phyloP scores from a whole-genome alignment of 2,888 invertebrate genomes.

The Opisthograptis luteolata region DNA sequence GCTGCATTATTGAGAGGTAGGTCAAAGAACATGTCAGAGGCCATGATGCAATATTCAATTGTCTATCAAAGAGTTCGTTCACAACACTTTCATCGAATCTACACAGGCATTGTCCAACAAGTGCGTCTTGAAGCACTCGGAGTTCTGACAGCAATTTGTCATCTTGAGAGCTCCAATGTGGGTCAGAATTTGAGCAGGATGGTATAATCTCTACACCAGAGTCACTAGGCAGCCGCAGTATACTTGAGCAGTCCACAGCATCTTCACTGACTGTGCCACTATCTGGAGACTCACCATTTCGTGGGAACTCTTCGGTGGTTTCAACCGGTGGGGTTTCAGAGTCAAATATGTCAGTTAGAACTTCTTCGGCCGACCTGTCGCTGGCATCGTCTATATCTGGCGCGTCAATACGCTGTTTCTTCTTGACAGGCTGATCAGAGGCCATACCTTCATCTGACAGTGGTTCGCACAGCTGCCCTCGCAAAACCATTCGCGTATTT shows the following conservation, averaged over 20 bases:
- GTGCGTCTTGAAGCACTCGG: conserved; percentile 85
- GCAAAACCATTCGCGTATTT: conserved; percentile 85
- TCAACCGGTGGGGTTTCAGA: conserved; percentile 69
- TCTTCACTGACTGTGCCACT: conserved; percentile 81
- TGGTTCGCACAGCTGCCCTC: conserved; percentile 82
- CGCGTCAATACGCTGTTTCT: conserved; percentile 90
- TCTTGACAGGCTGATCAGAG: conserved; percentile 93
- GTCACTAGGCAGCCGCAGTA: conserved; percentile 66
- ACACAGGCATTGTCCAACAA: conserved; percentile 92
- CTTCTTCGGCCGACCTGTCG: conserved; percentile 80
- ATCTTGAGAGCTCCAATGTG: conserved; percentile 68
- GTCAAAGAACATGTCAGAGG: conserved; percentile 85
- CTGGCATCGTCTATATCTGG: conserved; percentile 84
- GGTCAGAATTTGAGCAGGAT: conserved; percentile 66
- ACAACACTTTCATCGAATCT: conserved; percentile 88
- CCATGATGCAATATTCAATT: conserved; percentile 78
- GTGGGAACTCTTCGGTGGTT: conserved; percentile 71
- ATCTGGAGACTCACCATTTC: conserved; percentile 78
- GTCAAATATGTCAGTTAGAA: conserved; percentile 72
- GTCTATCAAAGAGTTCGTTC: conserved; percentile 88
- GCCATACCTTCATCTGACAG: conserved; percentile 87
- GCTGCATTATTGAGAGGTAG: conserved; percentile 92
- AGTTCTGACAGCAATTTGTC: conserved; percentile 79
- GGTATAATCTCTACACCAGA: conserved; percentile 66
- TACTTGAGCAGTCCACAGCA: conserved; percentile 77